Conservation (phyloP, 2,113 vertebrate species). For the Tamias sibiricus region DNA sequence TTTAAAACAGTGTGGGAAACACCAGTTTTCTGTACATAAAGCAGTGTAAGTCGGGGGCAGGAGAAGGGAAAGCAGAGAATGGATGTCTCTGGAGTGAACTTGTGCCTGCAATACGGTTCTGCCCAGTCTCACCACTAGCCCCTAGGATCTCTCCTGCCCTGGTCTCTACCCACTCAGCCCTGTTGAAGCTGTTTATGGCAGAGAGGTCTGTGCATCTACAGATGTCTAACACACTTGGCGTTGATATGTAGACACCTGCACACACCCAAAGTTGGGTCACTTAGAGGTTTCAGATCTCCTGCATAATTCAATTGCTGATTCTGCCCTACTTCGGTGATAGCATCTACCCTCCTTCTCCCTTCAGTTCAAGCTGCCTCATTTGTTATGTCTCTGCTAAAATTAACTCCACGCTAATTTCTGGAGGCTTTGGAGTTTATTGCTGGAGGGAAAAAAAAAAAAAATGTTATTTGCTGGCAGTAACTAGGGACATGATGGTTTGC, state of each 20-base stretch:
- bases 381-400: slow-evolving; percentile 76
- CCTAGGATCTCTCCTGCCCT: neutral
- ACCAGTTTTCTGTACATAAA: neutral
- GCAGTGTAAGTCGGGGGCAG: neutral
- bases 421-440: slow-evolving; percentile 64
- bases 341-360: neutral
- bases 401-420: slow-evolving; percentile 41
- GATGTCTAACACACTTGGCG: neutral
- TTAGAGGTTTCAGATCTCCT: neutral
- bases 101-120: neutral
- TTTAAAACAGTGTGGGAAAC: neutral
- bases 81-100: neutral
- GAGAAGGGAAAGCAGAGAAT: neutral
- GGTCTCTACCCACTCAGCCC: neutral
- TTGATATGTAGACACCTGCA: neutral
- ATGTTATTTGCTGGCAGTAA: slow-evolving; percentile 60
- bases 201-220: neutral
- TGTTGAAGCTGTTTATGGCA: neutral
- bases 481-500: slow-evolving; percentile 59
- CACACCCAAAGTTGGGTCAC: accelerated
- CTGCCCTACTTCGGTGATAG: slow-evolving; percentile 49
- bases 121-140: accelerated
- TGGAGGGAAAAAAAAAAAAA: slow-evolving; percentile 36
- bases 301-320: neutral
- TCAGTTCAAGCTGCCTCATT: slow-evolving; percentile 50